Evolutionary conservation across 2,113 vertebrate genomes (phyloP).

Genomic region (Erpornis zantholeuca): DNA sequence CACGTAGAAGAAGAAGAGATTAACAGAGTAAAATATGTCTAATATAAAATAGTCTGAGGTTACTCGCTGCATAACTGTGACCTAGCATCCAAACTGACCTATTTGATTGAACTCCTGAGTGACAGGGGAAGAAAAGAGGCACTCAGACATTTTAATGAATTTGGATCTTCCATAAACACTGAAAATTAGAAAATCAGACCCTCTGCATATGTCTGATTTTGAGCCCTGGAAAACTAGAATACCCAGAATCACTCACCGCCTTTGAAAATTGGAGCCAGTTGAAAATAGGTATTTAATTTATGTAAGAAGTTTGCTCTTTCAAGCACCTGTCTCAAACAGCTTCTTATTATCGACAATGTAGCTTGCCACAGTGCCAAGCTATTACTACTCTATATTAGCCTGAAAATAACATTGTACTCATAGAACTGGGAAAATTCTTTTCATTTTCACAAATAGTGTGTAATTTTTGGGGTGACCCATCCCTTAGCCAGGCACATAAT

Average conservation of each 20-base stretch:
- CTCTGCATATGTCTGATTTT: neutral
- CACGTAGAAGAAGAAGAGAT: neutral
- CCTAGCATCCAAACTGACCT: neutral
- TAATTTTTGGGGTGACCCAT: constrained; percentile 59
- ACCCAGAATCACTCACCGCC: neutral
- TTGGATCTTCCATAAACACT: neutral
- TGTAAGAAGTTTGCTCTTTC: neutral
- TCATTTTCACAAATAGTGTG: constrained; percentile 34
- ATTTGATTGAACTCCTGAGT: neutral
- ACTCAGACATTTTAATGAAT: neutral
- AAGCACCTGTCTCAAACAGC: constrained; percentile 39
- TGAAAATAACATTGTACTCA: constrained; percentile 20
- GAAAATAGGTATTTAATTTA: constrained; percentile 36
- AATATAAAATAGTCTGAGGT: neutral
- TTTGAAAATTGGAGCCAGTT: constrained; percentile 22
- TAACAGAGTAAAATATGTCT: neutral
- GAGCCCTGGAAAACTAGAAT: neutral
- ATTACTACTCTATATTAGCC: neutral
- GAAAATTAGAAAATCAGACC: constrained; percentile 18
- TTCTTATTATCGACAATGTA: constrained; percentile 12
- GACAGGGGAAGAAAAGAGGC: neutral
- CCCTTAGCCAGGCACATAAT: constrained; percentile 1
- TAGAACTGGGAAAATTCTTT: constrained; percentile 34
- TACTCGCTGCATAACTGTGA: neutral
- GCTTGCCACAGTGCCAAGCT: constrained; percentile 17